Evolutionary conservation across 2,113 vertebrate genomes (phyloP).

Genomic region (Aegithalos caudatus): DNA sequence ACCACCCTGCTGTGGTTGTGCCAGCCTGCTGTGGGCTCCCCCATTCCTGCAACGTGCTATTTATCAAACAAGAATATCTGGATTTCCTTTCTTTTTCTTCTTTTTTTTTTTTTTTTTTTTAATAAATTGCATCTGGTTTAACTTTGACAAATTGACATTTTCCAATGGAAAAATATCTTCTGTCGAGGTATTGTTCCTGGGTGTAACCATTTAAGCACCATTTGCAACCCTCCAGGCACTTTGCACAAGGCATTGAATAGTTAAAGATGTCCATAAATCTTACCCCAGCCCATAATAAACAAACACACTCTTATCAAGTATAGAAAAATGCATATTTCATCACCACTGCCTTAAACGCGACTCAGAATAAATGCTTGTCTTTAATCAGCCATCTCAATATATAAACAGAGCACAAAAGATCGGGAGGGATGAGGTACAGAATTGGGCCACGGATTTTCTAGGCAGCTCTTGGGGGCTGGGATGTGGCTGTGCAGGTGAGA

Average conservation of each 20-base stretch:
- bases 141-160: constrained; percentile 28
- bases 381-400: constrained; percentile 25
- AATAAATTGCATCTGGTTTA: neutral
- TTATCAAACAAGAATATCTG: constrained; percentile 37
- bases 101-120: neutral
- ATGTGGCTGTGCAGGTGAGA: neutral
- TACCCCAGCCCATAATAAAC: constrained; percentile 26
- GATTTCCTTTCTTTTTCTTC: neutral
- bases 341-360: neutral
- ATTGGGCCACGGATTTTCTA: neutral
- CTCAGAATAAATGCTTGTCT: constrained; percentile 16
- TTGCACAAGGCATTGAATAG: neutral
- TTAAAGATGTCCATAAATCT: constrained; percentile 60
- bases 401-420: neutral
- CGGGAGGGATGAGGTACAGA: neutral
- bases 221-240: constrained; percentile 42
- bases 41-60: neutral
- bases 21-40: neutral
- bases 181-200: neutral
- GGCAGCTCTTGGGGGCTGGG: neutral
- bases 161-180: neutral
- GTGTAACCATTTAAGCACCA: neutral
- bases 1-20: neutral
- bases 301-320: constrained; percentile 43
- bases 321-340: constrained; percentile 59